Evolutionary conservation across 2,888 invertebrate genomes (phyloP).

Genomic region (Aproaerema taeniolella): DNA sequence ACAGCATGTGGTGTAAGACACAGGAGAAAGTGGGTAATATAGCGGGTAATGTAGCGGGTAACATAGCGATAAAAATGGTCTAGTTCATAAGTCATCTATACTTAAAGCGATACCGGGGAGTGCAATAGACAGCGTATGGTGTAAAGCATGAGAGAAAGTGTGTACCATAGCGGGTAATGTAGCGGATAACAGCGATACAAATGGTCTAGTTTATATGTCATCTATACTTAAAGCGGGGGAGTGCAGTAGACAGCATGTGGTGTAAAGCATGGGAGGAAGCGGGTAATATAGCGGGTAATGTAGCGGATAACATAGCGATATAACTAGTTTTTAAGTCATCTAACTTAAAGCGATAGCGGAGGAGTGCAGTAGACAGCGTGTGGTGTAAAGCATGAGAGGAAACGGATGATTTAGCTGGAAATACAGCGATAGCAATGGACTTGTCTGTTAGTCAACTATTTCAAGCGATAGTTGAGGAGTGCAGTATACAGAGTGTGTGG

Average conservation of each 20-base stretch:
- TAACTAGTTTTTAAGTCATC: no score
- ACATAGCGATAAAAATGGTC: slow-evolving; percentile 38
- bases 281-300: no score
- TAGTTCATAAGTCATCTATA: slow-evolving; percentile 64
- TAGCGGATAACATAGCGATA: slow-evolving; percentile 18
- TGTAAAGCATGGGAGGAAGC: no score
- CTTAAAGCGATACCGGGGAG: slow-evolving; percentile 52
- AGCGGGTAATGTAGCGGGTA: background rate
- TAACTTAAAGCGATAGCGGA: slow-evolving; percentile 40
- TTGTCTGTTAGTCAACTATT: slow-evolving; percentile 68
- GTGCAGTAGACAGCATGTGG: no score
- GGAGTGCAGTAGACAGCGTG: slow-evolving; percentile 27
- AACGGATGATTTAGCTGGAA: slow-evolving; percentile 10
- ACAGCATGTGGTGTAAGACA: slow-evolving; percentile 11
- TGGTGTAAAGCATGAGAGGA: slow-evolving; percentile 18
- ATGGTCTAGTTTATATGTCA: slow-evolving; percentile 62
- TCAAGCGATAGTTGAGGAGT: slow-evolving; percentile 48
- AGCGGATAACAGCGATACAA: slow-evolving; percentile 25
- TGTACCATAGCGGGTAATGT: background rate
- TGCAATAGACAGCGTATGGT: slow-evolving; percentile 21
- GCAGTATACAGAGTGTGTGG: slow-evolving; percentile 19
- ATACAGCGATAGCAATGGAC: slow-evolving; percentile 38
- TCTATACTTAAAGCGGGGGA: slow-evolving; percentile 51
- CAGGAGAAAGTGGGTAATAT: slow-evolving; percentile 21
- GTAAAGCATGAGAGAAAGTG: slow-evolving; percentile 22